These are phyloP conservation scores for Planiliza haematocheilus DNA, from an alignment of 2,113 vertebrate species.

Conservation along the genomic window DNA sequence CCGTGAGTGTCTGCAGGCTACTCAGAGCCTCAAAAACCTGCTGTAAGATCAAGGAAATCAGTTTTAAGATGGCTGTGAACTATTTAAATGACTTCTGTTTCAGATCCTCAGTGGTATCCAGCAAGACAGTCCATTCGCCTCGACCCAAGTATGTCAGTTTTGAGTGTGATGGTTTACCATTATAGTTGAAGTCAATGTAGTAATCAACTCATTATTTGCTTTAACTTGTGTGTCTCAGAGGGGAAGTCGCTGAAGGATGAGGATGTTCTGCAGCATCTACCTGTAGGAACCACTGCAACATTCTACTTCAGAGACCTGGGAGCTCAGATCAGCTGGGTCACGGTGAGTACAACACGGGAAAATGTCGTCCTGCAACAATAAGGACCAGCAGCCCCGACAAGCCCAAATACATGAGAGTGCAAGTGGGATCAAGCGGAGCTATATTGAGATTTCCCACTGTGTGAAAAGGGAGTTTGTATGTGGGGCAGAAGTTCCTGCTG, in stretches of 20 bases:
- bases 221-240: slow-evolving; percentile 80
- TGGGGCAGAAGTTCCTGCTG: slow-evolving; percentile 6
- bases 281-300: slow-evolving; percentile 95
- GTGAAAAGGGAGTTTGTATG: slow-evolving; percentile 14
- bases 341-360: slow-evolving; percentile 81
- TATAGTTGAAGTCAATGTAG: background rate
- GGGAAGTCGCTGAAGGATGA: slow-evolving; percentile 94
- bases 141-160: slow-evolving; percentile 89
- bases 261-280: slow-evolving; percentile 92
- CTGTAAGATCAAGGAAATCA: slow-evolving; percentile 23
- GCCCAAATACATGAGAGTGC: slow-evolving; percentile 11
- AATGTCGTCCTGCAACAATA: background rate
- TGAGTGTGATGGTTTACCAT: background rate
- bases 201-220: background rate
- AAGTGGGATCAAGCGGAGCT: slow-evolving; percentile 33
- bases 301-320: slow-evolving; percentile 96
- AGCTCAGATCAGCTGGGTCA: slow-evolving; percentile 98
- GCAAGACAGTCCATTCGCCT: slow-evolving; percentile 93
- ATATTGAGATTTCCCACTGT: slow-evolving; percentile 32
- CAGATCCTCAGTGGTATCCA: slow-evolving; percentile 95
- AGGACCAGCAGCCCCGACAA: slow-evolving; percentile 9
- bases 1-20: slow-evolving; percentile 82
- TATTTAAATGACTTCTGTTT: slow-evolving; percentile 12
- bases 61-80: background rate
- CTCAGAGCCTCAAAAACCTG: slow-evolving; percentile 9